Evolutionary conservation across 2,797 vertebrate species (phyloP).

Genomic region (Chrosomus eos): DNA sequence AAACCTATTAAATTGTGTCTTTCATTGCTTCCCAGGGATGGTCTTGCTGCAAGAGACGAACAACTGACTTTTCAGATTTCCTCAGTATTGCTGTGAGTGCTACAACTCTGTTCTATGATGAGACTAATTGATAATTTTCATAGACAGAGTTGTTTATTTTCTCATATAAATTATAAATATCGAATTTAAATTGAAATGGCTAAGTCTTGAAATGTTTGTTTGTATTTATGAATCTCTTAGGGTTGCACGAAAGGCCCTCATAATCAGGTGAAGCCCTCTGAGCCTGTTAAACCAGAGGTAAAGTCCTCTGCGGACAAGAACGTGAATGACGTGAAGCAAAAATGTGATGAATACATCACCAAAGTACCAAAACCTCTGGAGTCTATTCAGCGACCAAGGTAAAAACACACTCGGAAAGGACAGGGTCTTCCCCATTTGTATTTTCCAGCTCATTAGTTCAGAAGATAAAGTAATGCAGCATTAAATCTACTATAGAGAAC

Average conservation of each 20-base stretch:
- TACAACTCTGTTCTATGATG: neutral
- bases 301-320: constrained; percentile 87
- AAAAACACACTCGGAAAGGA: constrained; percentile 33
- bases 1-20: neutral
- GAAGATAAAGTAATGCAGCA: constrained; percentile 3
- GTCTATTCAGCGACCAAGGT: constrained; percentile 91
- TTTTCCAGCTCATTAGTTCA: constrained; percentile 15
- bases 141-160: neutral
- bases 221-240: constrained; percentile 69
- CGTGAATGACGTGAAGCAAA: constrained; percentile 72
- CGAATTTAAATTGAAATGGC: neutral
- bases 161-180: neutral
- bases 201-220: neutral
- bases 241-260: constrained; percentile 96
- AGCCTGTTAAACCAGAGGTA: constrained; percentile 93
- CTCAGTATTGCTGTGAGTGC: constrained; percentile 91
- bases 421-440: neutral
- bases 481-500: neutral
- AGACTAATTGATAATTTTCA: neutral
- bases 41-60: constrained; percentile 98
- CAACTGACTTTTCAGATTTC: constrained; percentile 98
- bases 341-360: constrained; percentile 84
- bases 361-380: constrained; percentile 86
- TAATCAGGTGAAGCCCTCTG: constrained; percentile 93
- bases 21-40: constrained; percentile 82